Conservation (phyloP, 2,797 vertebrate genomes). For the Antrozous pallidus region DNA sequence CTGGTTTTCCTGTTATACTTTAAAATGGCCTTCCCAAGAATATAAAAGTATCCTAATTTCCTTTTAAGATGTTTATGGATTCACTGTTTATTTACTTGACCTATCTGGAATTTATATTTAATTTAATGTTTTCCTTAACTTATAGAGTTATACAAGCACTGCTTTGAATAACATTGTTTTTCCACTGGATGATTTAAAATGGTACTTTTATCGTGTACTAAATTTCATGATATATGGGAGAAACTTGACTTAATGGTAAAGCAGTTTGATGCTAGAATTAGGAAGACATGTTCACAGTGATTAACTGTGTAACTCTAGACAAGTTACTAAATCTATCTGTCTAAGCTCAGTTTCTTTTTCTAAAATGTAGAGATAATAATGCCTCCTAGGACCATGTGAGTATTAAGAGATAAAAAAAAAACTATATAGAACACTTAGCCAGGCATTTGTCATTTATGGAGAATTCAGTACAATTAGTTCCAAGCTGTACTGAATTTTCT, state of each 20-base stretch:
- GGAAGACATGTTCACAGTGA: background rate
- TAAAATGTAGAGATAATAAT: background rate
- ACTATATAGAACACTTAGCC: background rate
- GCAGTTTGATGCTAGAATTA: background rate
- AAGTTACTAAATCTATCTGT: background rate
- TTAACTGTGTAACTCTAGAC: background rate
- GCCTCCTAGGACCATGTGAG: background rate
- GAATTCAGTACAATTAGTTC: constrained; percentile 7
- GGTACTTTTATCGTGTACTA: background rate
- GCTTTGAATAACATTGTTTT: background rate
- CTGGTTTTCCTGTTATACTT: background rate
- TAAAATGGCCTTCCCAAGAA: background rate
- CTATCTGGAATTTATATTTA: constrained; percentile 26
- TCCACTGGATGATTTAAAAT: constrained; percentile 8
- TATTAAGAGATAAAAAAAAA: constrained; percentile 11
- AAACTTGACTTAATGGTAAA: background rate
- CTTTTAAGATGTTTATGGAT: background rate
- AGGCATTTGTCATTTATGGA: background rate
- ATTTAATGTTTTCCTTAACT: background rate
- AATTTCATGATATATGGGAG: background rate
- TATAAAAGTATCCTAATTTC: constrained; percentile 34
- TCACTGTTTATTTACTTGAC: constrained; percentile 38
- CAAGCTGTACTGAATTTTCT: background rate
- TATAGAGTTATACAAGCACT: background rate
- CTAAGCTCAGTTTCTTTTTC: background rate